phyloP scores from a whole-genome alignment of 2,888 invertebrate genomes.

The Lordiphosa andalusiaca region DNA sequence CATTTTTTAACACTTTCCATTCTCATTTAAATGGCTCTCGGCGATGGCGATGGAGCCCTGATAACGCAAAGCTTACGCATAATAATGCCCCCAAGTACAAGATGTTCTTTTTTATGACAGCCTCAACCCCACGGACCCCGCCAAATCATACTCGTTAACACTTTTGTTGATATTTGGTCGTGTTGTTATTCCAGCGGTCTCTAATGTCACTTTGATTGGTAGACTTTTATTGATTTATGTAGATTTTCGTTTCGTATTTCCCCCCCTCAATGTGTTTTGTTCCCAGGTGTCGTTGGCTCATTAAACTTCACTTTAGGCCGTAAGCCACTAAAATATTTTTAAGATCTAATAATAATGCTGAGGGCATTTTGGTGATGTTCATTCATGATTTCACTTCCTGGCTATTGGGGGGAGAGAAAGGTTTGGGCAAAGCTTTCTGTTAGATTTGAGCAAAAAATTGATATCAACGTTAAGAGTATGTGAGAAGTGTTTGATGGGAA shows the following conservation, averaged over 20 bases:
- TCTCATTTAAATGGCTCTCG: constrained; percentile 37
- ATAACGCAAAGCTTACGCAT: constrained; percentile 3
- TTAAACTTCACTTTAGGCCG: constrained; percentile 1
- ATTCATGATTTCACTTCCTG: background rate
- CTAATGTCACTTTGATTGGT: constrained; percentile 59
- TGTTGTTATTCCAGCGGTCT: constrained; percentile 55
- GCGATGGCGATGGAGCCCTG: background rate
- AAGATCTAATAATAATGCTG: constrained; percentile 2
- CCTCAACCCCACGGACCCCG: background rate
- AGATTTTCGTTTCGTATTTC: constrained; percentile 10
- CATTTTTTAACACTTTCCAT: constrained; percentile 52
- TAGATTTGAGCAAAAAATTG: no score
- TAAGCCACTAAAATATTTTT: constrained; percentile 8
- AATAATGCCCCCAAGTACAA: constrained; percentile 12
- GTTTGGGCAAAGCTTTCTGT: background rate
- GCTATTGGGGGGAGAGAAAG: background rate
- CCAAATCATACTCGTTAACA: constrained; percentile 4
- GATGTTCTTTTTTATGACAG: constrained; percentile 14
- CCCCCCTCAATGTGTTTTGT: background rate
- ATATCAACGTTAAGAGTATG: no score
- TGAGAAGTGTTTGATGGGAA: no score
- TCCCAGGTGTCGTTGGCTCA: constrained; percentile 11
- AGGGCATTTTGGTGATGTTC: background rate
- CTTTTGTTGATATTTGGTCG: constrained; percentile 17
- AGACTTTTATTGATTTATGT: constrained; percentile 14